phyloP scores from a whole-genome alignment of 2,113 vertebrate genomes.

The Syngnathoides biaculeatus region DNA sequence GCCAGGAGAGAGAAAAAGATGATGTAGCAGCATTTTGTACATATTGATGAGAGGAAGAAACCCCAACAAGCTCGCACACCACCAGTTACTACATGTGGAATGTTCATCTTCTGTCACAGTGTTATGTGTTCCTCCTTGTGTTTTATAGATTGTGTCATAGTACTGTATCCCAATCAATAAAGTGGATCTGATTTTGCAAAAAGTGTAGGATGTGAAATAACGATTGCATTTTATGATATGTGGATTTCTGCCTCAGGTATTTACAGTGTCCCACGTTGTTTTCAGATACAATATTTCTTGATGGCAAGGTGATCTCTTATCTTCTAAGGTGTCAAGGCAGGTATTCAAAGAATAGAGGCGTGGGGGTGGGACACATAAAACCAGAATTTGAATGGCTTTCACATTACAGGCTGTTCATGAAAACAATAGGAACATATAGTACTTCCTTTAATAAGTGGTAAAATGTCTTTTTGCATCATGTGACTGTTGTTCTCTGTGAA shows the following conservation, averaged over 20 bases:
- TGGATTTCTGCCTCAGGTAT: constrained; percentile 12
- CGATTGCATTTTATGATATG: constrained; percentile 37
- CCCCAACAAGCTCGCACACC: neutral
- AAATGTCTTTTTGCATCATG: too few species aligned
- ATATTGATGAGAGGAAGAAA: constrained; percentile 35
- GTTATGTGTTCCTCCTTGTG: too few species aligned
- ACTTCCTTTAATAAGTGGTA: too few species aligned
- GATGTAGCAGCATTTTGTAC: constrained; percentile 39
- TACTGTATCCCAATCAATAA: constrained; percentile 39
- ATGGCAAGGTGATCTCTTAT: neutral
- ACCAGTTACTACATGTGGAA: constrained; percentile 20
- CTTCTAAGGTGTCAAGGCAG: too few species aligned
- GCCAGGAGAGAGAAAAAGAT: constrained; percentile 24
- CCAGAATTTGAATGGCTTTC: too few species aligned
- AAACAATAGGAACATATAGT: too few species aligned
- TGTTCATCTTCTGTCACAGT: constrained; percentile 31
- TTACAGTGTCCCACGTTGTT: neutral
- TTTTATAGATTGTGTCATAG: constrained; percentile 25
- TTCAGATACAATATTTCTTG: neutral
- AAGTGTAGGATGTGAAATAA: constrained; percentile 37
- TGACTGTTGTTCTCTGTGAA: too few species aligned
- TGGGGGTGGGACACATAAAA: too few species aligned
- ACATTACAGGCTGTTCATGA: too few species aligned
- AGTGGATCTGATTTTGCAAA: constrained; percentile 20
- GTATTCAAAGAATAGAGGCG: too few species aligned